Conservation (phyloP, 2,888 invertebrate genomes). For the Xestobium rufovillosum region DNA sequence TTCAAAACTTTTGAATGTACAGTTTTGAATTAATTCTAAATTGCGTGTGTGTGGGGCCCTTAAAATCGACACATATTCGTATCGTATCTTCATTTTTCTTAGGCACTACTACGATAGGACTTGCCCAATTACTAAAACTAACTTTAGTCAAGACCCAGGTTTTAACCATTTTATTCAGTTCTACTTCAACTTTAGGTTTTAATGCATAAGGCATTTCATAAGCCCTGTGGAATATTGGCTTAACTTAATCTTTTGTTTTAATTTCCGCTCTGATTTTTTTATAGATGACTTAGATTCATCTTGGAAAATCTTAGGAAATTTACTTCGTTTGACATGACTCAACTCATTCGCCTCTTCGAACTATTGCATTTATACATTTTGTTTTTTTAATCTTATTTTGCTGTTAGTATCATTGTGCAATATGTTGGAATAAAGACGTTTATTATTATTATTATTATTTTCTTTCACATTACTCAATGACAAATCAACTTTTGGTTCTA, state of each 20-base stretch:
- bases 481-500: too few relatives aligned
- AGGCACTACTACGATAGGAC: slow-evolving; percentile 29
- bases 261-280: slow-evolving; percentile 14
- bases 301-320: slow-evolving; percentile 6
- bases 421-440: too few relatives aligned
- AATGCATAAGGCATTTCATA: slow-evolving; percentile 23
- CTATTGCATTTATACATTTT: too few relatives aligned
- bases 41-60: too few relatives aligned
- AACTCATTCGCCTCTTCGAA: too few relatives aligned
- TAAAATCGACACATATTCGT: slow-evolving; percentile 31
- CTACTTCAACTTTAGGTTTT: slow-evolving; percentile 21
- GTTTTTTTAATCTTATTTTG: too few relatives aligned
- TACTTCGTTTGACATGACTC: neutral
- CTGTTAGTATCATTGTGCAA: too few relatives aligned
- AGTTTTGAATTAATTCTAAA: too few relatives aligned
- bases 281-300: slow-evolving; percentile 8
- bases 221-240: slow-evolving; percentile 24
- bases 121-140: slow-evolving; percentile 26
- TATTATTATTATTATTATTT: too few relatives aligned
- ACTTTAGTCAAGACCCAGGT: slow-evolving; percentile 20
- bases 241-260: slow-evolving; percentile 13
- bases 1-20: too few relatives aligned
- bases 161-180: slow-evolving; percentile 21
- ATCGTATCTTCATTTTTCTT: slow-evolving; percentile 23
- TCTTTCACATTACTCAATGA: too few relatives aligned